These are phyloP conservation scores for Ametastegia equiseti DNA, from an alignment of 2,888 invertebrate genomes.

Conservation along the genomic window DNA sequence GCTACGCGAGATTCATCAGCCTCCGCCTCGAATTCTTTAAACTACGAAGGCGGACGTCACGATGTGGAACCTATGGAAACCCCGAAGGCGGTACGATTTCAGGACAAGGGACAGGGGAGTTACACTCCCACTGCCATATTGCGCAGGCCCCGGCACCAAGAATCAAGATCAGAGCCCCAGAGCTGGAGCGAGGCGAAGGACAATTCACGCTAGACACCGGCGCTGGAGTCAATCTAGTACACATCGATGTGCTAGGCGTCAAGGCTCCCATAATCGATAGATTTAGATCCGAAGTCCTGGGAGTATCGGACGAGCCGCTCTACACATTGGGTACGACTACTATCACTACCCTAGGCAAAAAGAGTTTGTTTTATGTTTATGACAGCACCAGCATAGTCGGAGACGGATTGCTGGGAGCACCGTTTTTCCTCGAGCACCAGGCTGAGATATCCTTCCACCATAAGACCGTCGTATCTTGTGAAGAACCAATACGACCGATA, in stretches of 20 bases:
- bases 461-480: not conserved
- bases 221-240: not conserved
- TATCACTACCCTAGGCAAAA: not conserved
- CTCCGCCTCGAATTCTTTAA: not conserved
- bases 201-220: slow-evolving; percentile 16
- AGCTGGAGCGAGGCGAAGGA: not conserved
- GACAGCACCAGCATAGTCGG: not conserved
- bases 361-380: not conserved
- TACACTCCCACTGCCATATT: not conserved
- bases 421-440: not conserved
- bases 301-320: not conserved
- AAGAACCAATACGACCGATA: not conserved
- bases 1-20: not conserved
- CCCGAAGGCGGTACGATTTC: not conserved
- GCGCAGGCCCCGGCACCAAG: slow-evolving; percentile 14
- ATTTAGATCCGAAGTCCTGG: not conserved
- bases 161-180: slow-evolving; percentile 3
- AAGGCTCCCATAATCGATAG: not conserved
- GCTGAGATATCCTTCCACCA: not conserved
- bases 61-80: no score
- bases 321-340: not conserved
- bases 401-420: not conserved
- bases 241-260: not conserved
- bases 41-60: slow-evolving; percentile 33
- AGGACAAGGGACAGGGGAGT: not conserved